Evolutionary conservation across 2,113 vertebrate genomes (phyloP).

Genomic region (Syngnathus floridae): DNA sequence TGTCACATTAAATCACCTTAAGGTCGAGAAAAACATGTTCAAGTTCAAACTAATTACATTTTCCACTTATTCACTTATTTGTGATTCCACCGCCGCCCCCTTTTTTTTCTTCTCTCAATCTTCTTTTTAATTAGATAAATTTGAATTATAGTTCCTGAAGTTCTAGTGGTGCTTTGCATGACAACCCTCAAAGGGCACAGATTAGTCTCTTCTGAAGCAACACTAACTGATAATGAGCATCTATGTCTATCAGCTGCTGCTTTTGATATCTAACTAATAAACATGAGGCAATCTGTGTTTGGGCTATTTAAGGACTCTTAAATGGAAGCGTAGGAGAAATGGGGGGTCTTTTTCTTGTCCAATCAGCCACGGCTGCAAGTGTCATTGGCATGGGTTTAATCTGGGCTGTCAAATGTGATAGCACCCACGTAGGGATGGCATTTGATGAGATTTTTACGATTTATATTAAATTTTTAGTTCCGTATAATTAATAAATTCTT

Average conservation of each 20-base stretch:
- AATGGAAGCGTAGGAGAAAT: constrained; percentile 54
- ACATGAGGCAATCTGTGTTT: constrained; percentile 49
- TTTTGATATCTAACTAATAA: constrained; percentile 70
- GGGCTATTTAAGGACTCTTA: constrained; percentile 65
- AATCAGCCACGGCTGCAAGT: constrained; percentile 55
- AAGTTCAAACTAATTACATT: neutral
- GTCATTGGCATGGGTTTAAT: constrained; percentile 54
- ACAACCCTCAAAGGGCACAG: constrained; percentile 57
- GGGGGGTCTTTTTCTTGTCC: constrained; percentile 67
- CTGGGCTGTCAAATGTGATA: constrained; percentile 35
- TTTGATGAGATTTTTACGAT: no score
- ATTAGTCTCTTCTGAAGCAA: constrained; percentile 68
- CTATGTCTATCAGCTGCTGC: constrained; percentile 61
- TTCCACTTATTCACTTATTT: neutral
- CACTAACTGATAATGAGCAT: constrained; percentile 75
- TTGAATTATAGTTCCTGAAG: neutral
- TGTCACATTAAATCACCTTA: neutral
- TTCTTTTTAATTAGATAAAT: neutral
- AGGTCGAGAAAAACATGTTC: neutral
- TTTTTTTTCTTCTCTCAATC: neutral
- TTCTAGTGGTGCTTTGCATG: constrained; percentile 48
- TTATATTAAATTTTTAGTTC: no score
- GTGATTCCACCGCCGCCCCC: neutral
- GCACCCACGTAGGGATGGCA: neutral
- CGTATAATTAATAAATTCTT: no score